Evolutionary conservation across 2,113 vertebrate species (phyloP), one percentile per base, ranked within the genome.

Genomic region (Galemys pyrenaicus): DNA sequence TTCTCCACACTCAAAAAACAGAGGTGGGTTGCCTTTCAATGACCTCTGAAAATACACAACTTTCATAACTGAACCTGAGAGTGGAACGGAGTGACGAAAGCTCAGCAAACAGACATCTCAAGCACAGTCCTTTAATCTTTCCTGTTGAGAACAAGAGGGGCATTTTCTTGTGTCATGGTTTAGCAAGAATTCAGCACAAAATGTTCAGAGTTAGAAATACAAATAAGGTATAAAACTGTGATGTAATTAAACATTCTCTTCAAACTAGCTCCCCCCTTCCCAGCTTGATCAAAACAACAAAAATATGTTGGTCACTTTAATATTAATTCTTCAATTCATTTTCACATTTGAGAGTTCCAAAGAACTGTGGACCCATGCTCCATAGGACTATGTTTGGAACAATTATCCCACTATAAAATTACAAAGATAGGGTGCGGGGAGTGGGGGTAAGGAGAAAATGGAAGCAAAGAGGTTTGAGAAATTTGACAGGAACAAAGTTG

Each of bases 41-140:
- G 81, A 91, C 86, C 87, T 97, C 83, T 86, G 94, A 94, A 97
- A 94, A 89, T 0, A 0, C 0, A 7, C 41, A 91, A 95, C 93
- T 96, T 97, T 98, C 91, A 92, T 95, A 96, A 97, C 75, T 1
- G 22, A 89, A 84, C 80, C 87, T 41, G 88, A 93, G 91, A 65
- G 77, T 0, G 7, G 11, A 95, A 65, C 6, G 2, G 20, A 86
- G 93, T 70, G 78, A 87, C 9, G 39, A 58, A 88, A 64, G 62
- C 74, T 89, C n/a, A 2, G 71, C 86, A 96, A 91, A 96, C 80
- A 94, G 32, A 62, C 11, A 60, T 68, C 85, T 90, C 64, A 49
- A 96, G 94, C 4, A 26, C 70, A 67, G 68, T 74, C 91, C 91
- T 95, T 96, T 92, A 39, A 82, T 96, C 93, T 81, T n/a, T 81